phyloP scores from a whole-genome alignment of 1,140 invertebrate species.

The Lepidurus packardi region DNA sequence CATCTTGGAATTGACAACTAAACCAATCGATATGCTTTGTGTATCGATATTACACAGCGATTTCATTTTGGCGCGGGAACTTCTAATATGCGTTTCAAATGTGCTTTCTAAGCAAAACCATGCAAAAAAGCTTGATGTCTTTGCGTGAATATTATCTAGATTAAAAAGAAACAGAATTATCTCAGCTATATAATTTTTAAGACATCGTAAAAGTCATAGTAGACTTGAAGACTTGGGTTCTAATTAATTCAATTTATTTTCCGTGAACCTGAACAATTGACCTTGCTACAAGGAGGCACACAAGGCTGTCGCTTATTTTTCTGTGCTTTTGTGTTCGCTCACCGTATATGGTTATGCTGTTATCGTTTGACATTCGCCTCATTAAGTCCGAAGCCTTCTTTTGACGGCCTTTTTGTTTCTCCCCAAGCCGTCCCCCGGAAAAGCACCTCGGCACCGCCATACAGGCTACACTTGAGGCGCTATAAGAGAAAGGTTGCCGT shows the following conservation, averaged over 20 bases:
- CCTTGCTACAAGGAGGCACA: not conserved
- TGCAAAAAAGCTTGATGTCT: too few species aligned
- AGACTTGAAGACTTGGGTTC: not conserved
- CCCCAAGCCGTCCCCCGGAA: not conserved
- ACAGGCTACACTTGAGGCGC: not conserved
- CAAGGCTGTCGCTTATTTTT: not conserved
- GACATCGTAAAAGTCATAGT: not conserved
- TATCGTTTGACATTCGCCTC: conserved; percentile 19
- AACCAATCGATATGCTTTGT: not conserved
- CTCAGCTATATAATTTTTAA: not conserved
- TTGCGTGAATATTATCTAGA: too few species aligned
- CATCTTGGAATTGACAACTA: conserved; percentile 14
- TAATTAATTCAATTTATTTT: not conserved
- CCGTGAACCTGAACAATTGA: not conserved
- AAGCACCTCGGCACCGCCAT: not conserved
- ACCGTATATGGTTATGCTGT: not conserved
- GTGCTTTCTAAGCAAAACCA: not conserved
- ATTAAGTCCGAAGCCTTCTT: not conserved
- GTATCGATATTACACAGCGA: not conserved
- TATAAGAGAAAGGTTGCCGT: not conserved
- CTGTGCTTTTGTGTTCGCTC: not conserved
- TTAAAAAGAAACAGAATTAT: too few species aligned
- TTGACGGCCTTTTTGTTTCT: not conserved
- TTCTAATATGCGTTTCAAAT: not conserved
- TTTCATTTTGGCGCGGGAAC: not conserved